Base-by-base conservation (phyloP, 2,113 vertebrate species). In the Ptilonorhynchus violaceus region DNA sequence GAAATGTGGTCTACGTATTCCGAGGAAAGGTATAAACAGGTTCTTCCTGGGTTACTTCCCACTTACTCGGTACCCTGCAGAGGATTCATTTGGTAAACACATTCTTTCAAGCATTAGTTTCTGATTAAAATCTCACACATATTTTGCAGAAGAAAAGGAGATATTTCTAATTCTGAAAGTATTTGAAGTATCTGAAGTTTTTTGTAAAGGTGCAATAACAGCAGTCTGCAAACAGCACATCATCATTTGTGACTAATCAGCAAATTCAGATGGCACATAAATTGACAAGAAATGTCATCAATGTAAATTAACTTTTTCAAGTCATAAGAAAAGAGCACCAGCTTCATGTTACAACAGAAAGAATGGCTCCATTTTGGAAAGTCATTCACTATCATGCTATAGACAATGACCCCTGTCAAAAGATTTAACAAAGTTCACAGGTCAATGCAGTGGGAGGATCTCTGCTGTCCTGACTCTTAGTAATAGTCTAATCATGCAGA, bases 371-470 rank as follows among this genome's bases (percentile, higher is more conserved):
- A 15, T 98, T 97, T 91, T 96, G 97, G 96, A 93, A 92, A 97
- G 97, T 96, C 96, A 91, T 97, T 97, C 50, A 72, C 93, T 97
- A 94, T 82, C 35, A 89, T 92, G 92, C 96, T 96, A 84, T 83
- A 96, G 98, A 98, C 94, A 98, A 98, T 98, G 98, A 98, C 98
- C 97, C 98, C 98, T 98, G 98, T 98, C 98, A 98, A 97, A 98
- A 98, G 98, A 98, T 98, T 98, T 97, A 95, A 94, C 94, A 95
- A 95, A 97, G 98, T 98, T 97, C 97, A 94, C 93, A 98, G 97
- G 98, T 98, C 98, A 98, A 98, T 98, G 97, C 88, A 96, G 98
- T 97, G 93, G 97, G 98, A 97, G 93, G 98, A 96, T 96, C 97
- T 96, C 85, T 92, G 91, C 93, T 97, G 94, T 97, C 68, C 93